phyloP scores from a whole-genome alignment of 2,113 vertebrate genomes.

The Brachionichthys hirsutus region DNA sequence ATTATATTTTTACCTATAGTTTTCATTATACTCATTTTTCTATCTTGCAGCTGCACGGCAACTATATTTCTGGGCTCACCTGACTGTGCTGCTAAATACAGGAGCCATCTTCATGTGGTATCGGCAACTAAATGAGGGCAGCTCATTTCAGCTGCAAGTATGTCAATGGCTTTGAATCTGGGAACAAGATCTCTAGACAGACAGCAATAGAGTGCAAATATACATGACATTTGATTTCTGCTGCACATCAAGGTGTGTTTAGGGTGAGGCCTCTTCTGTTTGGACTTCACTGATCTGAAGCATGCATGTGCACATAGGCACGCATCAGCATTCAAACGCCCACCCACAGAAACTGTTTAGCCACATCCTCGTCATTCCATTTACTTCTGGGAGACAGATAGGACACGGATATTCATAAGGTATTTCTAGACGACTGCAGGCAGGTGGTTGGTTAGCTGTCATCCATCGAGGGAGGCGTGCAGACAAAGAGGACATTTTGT shows the following conservation, averaged over 20 bases:
- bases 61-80: constrained; percentile 32
- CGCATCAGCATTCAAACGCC: background rate
- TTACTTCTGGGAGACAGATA: constrained; percentile 1
- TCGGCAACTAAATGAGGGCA: no score
- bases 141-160: no score
- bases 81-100: constrained; percentile 12
- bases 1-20: no score
- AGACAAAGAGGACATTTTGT: constrained; percentile 63
- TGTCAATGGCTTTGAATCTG: no score
- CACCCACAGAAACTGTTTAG: constrained; percentile 3
- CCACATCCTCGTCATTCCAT: constrained; percentile 13
- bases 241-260: no score
- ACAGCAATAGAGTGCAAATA: no score
- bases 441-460: constrained; percentile 37
- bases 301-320: background rate
- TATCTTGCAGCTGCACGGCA: constrained; percentile 19
- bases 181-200: no score
- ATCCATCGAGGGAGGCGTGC: constrained; percentile 40
- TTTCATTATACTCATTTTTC: background rate
- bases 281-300: no score
- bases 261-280: no score
- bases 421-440: constrained; percentile 30
- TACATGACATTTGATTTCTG: no score
- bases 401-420: constrained; percentile 10
- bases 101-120: no score